Conservation (phyloP, 92 coral and sea anemone genomes). For the Porites divaricata region DNA sequence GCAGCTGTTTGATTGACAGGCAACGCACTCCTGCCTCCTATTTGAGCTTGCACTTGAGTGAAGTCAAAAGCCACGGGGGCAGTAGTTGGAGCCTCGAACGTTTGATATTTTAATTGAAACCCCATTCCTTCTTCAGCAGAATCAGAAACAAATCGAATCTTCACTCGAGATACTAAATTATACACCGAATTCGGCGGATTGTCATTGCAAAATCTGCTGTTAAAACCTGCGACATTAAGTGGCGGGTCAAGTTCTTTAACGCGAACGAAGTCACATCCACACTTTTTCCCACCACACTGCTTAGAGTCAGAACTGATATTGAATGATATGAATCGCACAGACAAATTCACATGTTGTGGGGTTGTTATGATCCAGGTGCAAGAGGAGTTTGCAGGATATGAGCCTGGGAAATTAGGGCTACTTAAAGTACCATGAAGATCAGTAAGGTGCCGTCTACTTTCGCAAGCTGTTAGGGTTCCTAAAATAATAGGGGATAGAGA, state of each 20-base stretch:
- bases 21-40: neutral
- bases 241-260: constrained; percentile 31
- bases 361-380: constrained; percentile 74
- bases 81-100: neutral
- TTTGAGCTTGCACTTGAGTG: neutral
- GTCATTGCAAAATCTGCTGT: constrained; percentile 51
- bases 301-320: constrained; percentile 48
- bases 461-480: constrained; percentile 28
- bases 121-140: constrained; percentile 33
- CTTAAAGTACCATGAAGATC: constrained; percentile 48
- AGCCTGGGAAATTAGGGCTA: constrained; percentile 64
- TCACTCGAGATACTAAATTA: constrained; percentile 45
- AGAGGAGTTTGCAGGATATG: constrained; percentile 51
- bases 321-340: constrained; percentile 47
- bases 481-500: neutral
- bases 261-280: constrained; percentile 67
- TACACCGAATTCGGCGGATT: constrained; percentile 39
- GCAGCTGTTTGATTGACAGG: constrained; percentile 24
- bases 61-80: neutral
- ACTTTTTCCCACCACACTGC: constrained; percentile 42
- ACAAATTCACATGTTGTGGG: constrained; percentile 49
- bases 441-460: constrained; percentile 18
- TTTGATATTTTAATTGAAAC: constrained; percentile 46
- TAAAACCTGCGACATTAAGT: constrained; percentile 13
- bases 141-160: constrained; percentile 50